Base-by-base conservation (phyloP, 1,140 invertebrate species). In the Tetramorium parvispinum region DNA sequence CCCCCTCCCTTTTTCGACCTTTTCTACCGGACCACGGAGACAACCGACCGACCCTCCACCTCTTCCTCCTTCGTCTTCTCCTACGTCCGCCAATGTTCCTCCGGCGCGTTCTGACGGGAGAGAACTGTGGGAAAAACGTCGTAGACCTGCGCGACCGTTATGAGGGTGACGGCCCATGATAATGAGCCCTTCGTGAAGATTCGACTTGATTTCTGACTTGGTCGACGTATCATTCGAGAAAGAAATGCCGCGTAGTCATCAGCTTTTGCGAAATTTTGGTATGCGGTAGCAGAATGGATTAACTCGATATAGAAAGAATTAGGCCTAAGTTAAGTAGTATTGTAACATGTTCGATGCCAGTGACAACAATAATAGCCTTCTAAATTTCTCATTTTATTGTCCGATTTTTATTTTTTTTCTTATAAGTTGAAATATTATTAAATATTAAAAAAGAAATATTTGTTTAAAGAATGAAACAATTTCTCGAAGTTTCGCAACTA, bases 41-140 rank as follows among this genome's bases (percentile, higher is more conserved):
- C 91, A 91, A 91, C 90, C 88, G 51, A 77, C 57, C 81, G 75
- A 83, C 57, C 85, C 83, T 82, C 78, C 71, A 13, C 85, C 86
- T 83, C 68, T 51, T 78, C 27, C 40, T 79, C 51, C 57, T 46
- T 88, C 87, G 78, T 68, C 61, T 46, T 79, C 85, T 63, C 32
- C 85, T 73, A 78, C 85, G n/a, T 82, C 13, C 75, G 57, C 57
- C 61, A 51, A 79, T 68, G 79, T 73, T 75, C 32, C 61, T 76
- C 61, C 66, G 81, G n/a, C 43, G 77, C 53, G 75, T 59, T 81
- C 73, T 87, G 86, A 90, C 87, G 86, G 68, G 32, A 63, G 86
- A 75, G 66, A 86, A 91, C 82, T 92, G 91, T 92, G 91, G 91
- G 91, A 92, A 92, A 91, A 87, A 87, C 59, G 77, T 85, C 75